A percentile compares a stretch with the other conserved stretches of the same genome.
These are phyloP conservation scores for Macquaria ambigua DNA, from an alignment of 2,113 vertebrate genomes.

Conservation along the genomic window DNA sequence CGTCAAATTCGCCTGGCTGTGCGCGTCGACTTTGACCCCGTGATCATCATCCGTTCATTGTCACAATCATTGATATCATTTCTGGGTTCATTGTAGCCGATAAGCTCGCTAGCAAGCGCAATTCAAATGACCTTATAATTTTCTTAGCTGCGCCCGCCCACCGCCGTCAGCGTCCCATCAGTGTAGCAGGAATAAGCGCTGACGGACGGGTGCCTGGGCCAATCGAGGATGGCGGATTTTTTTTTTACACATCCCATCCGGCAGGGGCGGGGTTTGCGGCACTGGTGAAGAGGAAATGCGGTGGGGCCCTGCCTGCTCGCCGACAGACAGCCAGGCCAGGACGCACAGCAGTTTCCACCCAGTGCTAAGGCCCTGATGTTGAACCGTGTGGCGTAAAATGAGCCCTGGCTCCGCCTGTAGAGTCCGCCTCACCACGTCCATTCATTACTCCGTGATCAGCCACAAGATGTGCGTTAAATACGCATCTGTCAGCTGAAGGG, in stretches of 20 bases:
- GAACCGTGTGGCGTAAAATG: slow-evolving; percentile 44
- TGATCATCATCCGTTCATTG: slow-evolving; percentile 65
- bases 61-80: slow-evolving; percentile 47
- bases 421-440: slow-evolving; percentile 43
- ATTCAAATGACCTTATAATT: slow-evolving; percentile 90
- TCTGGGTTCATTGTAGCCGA: slow-evolving; percentile 64
- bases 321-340: not conserved
- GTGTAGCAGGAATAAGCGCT: slow-evolving; percentile 41
- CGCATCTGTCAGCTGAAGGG: not conserved
- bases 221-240: slow-evolving; percentile 43
- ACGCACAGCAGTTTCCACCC: slow-evolving; percentile 43
- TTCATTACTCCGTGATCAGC: slow-evolving; percentile 23
- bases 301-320: slow-evolving; percentile 43
- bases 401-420: not conserved
- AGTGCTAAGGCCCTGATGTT: slow-evolving; percentile 49
- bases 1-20: slow-evolving; percentile 18
- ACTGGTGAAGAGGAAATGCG: slow-evolving; percentile 74
- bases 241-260: slow-evolving; percentile 13
- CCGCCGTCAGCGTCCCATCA: slow-evolving; percentile 65
- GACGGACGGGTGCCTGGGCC: slow-evolving; percentile 63
- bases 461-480: not conserved
- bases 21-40: slow-evolving; percentile 73
- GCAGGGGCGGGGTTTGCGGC: slow-evolving; percentile 67
- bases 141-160: slow-evolving; percentile 80
- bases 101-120: slow-evolving; percentile 69